These are phyloP conservation scores for Xyliphius kryptos DNA, from an alignment of 2,113 vertebrate species.

Conservation along the genomic window DNA sequence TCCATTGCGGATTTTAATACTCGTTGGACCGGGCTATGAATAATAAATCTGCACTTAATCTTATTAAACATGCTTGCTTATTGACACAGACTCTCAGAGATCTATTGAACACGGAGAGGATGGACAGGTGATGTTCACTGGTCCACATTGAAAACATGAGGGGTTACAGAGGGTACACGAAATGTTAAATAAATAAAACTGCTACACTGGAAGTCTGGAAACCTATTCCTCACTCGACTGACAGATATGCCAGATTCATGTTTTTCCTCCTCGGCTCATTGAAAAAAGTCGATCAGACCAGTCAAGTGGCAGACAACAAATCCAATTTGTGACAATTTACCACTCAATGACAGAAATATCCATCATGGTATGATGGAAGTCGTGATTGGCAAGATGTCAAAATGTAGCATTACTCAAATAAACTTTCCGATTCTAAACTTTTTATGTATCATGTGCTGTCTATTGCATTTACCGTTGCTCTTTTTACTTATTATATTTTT, in stretches of 20 bases:
- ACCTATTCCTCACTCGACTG: slow-evolving; percentile 31
- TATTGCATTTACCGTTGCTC: too few species aligned
- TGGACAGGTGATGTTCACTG: too few species aligned
- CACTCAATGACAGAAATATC: slow-evolving; percentile 11
- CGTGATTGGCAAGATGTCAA: slow-evolving; percentile 28
- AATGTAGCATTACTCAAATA: slow-evolving; percentile 13
- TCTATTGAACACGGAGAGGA: too few species aligned
- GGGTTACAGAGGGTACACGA: not conserved
- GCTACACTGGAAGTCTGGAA: slow-evolving; percentile 4
- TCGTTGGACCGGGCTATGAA: too few species aligned
- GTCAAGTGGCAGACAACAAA: slow-evolving; percentile 37
- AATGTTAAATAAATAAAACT: slow-evolving; percentile 20
- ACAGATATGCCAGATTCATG: slow-evolving; percentile 33
- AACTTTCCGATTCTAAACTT: not conserved
- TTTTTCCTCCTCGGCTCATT: slow-evolving; percentile 32
- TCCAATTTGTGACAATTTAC: slow-evolving; percentile 35
- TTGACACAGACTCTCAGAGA: too few species aligned
- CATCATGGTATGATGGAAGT: not conserved
- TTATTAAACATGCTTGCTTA: too few species aligned
- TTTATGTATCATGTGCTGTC: not conserved
- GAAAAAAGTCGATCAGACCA: slow-evolving; percentile 35
- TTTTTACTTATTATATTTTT: too few species aligned
- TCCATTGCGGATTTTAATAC: too few species aligned
- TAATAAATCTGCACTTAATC: too few species aligned
- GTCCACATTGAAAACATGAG: too few species aligned